These are phyloP conservation scores for Coregonus suidteri DNA, from an alignment of 2,797 vertebrate genomes.

Conservation along the genomic window DNA sequence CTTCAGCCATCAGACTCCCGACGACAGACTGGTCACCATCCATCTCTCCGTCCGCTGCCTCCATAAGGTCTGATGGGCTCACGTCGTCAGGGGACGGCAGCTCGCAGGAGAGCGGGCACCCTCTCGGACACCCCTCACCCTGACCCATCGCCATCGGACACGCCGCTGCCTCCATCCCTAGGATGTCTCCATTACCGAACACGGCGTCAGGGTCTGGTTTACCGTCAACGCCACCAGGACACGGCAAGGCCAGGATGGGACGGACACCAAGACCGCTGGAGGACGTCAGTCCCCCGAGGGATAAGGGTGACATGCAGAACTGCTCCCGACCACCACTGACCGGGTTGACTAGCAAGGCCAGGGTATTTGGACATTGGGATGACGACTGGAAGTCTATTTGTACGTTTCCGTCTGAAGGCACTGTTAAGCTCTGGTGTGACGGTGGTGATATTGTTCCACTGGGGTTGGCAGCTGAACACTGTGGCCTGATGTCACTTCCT, in stretches of 20 bases:
- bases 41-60: slow-evolving; percentile 38
- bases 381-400: slow-evolving; percentile 60
- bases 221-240: slow-evolving; percentile 38
- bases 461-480: background rate
- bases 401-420: slow-evolving; percentile 63
- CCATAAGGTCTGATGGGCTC: slow-evolving; percentile 44
- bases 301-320: slow-evolving; percentile 68
- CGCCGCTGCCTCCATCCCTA: slow-evolving; percentile 51
- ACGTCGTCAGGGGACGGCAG: slow-evolving; percentile 42
- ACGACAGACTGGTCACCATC: slow-evolving; percentile 45
- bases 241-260: slow-evolving; percentile 68
- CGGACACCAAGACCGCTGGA: slow-evolving; percentile 51
- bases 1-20: slow-evolving; percentile 44
- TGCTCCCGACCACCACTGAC: slow-evolving; percentile 78
- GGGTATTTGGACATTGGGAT: slow-evolving; percentile 78
- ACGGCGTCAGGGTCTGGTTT: slow-evolving; percentile 50
- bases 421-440: slow-evolving; percentile 36
- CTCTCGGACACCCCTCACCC: slow-evolving; percentile 54
- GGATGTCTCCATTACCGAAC: slow-evolving; percentile 62
- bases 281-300: slow-evolving; percentile 53
- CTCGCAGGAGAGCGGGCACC: slow-evolving; percentile 61
- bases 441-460: slow-evolving; percentile 23
- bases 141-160: slow-evolving; percentile 23
- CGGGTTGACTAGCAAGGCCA: slow-evolving; percentile 70
- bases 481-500: slow-evolving; percentile 27